phyloP scores from a whole-genome alignment of 1,140 invertebrate genomes.

The Andricus grossulariae region DNA sequence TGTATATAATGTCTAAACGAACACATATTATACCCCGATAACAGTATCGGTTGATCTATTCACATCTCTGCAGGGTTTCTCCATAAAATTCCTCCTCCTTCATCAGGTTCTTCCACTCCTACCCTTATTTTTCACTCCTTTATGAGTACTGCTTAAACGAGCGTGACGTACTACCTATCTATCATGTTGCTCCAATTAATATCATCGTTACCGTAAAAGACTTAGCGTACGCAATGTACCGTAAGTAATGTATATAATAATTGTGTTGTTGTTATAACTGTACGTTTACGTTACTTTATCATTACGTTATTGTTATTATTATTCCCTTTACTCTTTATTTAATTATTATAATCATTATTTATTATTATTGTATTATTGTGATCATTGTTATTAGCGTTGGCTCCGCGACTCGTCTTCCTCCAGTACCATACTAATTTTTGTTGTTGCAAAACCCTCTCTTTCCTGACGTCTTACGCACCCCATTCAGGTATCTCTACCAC shows the following conservation, averaged over 20 bases:
- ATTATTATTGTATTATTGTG: constrained; percentile 51
- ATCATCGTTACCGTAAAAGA: constrained; percentile 40
- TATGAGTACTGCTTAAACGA: constrained; percentile 38
- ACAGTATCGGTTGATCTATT: constrained; percentile 54
- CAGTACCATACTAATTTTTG: not conserved
- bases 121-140: constrained; percentile 12
- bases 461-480: not conserved
- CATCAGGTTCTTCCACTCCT: constrained; percentile 33
- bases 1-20: constrained; percentile 70
- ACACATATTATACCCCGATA: constrained; percentile 71
- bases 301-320: constrained; percentile 50
- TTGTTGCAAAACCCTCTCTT: not conserved
- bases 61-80: constrained; percentile 38
- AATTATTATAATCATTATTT: constrained; percentile 43
- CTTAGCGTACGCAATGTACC: constrained; percentile 36
- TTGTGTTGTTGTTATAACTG: constrained; percentile 34
- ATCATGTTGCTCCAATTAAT: constrained; percentile 36
- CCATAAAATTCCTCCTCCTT: constrained; percentile 36
- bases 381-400: constrained; percentile 40
- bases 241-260: constrained; percentile 45
- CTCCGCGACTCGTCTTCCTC: constrained; percentile 34
- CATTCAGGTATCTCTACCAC: not conserved
- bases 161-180: constrained; percentile 16
- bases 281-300: constrained; percentile 45
- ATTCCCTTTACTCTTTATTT: constrained; percentile 45